phyloP scores from a whole-genome alignment of 2,113 vertebrate genomes.

The Engraulis encrasicolus region DNA sequence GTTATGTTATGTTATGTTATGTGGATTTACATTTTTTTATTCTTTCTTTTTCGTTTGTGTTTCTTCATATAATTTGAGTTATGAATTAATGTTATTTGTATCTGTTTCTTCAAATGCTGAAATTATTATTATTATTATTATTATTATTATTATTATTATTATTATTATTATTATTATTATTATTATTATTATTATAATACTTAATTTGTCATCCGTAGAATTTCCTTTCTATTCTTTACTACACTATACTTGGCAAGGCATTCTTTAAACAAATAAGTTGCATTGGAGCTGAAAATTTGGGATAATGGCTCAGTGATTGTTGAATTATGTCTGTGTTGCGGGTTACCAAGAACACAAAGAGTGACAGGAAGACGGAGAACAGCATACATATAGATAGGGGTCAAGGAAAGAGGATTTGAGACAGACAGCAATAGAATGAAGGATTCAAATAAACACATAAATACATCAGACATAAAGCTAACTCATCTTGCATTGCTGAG shows the following conservation, averaged over 20 bases:
- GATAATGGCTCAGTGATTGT: conserved; percentile 63
- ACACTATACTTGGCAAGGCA: background rate
- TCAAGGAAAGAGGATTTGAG: conserved; percentile 61
- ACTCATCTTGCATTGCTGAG: conserved; percentile 76
- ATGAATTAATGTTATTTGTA: background rate
- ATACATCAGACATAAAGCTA: no score
- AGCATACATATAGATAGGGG: conserved; percentile 73
- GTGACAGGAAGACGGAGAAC: conserved; percentile 48
- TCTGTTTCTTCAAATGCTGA: background rate
- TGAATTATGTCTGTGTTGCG: conserved; percentile 74
- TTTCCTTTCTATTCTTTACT: background rate
- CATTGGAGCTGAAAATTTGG: conserved; percentile 63
- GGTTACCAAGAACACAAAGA: conserved; percentile 73
- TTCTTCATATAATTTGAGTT: background rate
- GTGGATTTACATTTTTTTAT: no score
- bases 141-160: background rate
- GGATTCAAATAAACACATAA: background rate
- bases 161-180: background rate
- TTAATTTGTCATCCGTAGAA: conserved; percentile 20
- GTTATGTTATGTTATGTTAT: no score
- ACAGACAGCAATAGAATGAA: conserved; percentile 57
- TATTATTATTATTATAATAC: conserved; percentile 8
- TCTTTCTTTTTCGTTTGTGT: no score
- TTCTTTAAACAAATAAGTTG: no score
- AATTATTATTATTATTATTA: background rate